Evolutionary conservation across 2,797 vertebrate genomes (phyloP).

Genomic region (Falco peregrinus): DNA sequence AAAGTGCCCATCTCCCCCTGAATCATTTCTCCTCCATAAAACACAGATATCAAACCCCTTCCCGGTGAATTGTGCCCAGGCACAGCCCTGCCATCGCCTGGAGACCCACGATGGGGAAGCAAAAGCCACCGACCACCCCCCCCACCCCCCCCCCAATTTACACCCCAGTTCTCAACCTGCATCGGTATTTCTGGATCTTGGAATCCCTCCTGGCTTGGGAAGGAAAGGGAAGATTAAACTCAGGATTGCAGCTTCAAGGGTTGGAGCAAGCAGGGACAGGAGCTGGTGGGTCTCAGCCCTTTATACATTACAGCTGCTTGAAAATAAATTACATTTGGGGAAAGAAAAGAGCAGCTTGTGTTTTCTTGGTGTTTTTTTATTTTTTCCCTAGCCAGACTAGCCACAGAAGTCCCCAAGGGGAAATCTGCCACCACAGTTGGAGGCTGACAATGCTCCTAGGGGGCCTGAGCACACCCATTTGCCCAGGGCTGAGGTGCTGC

Average conservation of each 20-base stretch:
- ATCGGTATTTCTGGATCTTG: rapidly evolving
- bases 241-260: rapidly evolving
- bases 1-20: background rate
- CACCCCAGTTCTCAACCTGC: background rate
- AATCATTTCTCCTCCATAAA: background rate
- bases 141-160: background rate
- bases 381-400: background rate
- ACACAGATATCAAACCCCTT: background rate
- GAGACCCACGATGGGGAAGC: background rate
- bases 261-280: background rate
- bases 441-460: background rate
- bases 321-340: background rate
- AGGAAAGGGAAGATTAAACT: background rate
- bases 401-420: background rate
- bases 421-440: background rate
- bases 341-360: background rate
- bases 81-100: background rate
- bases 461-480: background rate
- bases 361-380: background rate
- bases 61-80: rapidly evolving
- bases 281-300: background rate
- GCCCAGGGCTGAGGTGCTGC: background rate
- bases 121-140: rapidly evolving
- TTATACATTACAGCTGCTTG: background rate
- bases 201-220: background rate